A percentile compares a stretch with the other conserved stretches of the same genome.
Conservation (phyloP, 2,113 vertebrate species). For the Oryzias curvinotus region DNA sequence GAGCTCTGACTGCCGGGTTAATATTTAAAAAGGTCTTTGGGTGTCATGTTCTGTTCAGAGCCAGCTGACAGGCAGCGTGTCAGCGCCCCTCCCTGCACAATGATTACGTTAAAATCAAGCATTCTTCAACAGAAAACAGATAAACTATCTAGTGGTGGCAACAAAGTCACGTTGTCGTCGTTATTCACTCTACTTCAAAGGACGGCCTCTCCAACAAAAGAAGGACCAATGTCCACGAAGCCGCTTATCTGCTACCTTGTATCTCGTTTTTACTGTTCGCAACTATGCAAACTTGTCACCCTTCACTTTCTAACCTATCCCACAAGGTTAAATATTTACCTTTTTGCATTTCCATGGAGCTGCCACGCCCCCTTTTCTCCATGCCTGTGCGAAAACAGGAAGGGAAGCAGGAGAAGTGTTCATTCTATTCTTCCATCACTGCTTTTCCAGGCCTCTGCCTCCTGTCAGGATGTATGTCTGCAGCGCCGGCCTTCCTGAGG, state of each 20-base stretch:
- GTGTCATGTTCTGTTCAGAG: slow-evolving; percentile 71
- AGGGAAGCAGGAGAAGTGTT: slow-evolving; percentile 33
- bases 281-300: slow-evolving; percentile 16
- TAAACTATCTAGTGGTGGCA: slow-evolving; percentile 10
- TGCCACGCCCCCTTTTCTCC: not conserved
- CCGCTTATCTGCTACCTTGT: slow-evolving; percentile 18
- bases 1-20: slow-evolving; percentile 58
- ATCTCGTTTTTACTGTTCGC: slow-evolving; percentile 18
- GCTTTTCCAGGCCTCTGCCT: slow-evolving; percentile 43
- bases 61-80: slow-evolving; percentile 46
- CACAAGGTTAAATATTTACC: slow-evolving; percentile 53
- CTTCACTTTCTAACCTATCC: not conserved
- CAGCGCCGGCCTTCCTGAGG: slow-evolving; percentile 59
- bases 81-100: slow-evolving; percentile 5
- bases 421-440: slow-evolving; percentile 28
- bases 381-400: slow-evolving; percentile 55
- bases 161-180: slow-evolving; percentile 1
- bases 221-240: slow-evolving; percentile 19
- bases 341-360: slow-evolving; percentile 15
- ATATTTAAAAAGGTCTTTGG: slow-evolving; percentile 76
- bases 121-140: slow-evolving; percentile 12
- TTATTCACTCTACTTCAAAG: slow-evolving; percentile 12
- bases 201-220: not conserved
- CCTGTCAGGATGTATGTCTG: slow-evolving; percentile 62
- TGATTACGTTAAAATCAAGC: slow-evolving; percentile 26